phyloP scores from a whole-genome alignment of 2,888 invertebrate genomes.

The Gibbula magus region DNA sequence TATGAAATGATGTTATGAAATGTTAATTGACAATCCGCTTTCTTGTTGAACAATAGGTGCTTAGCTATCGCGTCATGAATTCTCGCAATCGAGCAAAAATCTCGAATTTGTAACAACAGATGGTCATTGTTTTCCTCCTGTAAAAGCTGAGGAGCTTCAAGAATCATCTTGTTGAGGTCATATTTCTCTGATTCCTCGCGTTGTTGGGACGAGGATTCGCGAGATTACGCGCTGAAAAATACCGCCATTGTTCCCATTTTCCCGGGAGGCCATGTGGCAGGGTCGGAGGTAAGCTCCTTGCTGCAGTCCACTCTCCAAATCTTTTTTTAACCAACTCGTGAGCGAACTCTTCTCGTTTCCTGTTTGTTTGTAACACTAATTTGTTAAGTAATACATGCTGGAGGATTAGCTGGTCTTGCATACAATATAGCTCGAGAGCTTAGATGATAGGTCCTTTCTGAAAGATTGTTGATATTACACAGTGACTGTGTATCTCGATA shows the following conservation, averaged over 20 bases:
- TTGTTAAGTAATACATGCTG: neutral
- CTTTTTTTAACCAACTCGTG: neutral
- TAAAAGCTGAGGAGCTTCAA: neutral
- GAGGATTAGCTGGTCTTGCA: no score
- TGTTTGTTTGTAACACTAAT: neutral
- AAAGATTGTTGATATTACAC: no score
- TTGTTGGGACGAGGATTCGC: constrained; percentile 12
- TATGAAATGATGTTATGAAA: no score
- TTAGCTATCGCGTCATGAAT: neutral
- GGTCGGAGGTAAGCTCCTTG: neutral
- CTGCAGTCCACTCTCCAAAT: neutral
- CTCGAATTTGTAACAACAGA: neutral
- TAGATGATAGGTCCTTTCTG: no score
- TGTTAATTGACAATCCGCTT: no score
- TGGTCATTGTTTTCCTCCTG: neutral
- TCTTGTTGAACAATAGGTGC: no score
- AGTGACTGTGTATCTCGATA: no score
- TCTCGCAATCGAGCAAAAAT: neutral
- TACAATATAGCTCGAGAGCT: no score
- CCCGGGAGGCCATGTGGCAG: neutral
- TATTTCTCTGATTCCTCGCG: neutral
- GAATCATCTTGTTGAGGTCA: neutral
- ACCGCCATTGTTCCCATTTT: neutral
- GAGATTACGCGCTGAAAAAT: neutral
- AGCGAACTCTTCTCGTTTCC: neutral